phyloP scores from a whole-genome alignment of 2,888 invertebrate genomes.

The Odontomyia ornata region DNA sequence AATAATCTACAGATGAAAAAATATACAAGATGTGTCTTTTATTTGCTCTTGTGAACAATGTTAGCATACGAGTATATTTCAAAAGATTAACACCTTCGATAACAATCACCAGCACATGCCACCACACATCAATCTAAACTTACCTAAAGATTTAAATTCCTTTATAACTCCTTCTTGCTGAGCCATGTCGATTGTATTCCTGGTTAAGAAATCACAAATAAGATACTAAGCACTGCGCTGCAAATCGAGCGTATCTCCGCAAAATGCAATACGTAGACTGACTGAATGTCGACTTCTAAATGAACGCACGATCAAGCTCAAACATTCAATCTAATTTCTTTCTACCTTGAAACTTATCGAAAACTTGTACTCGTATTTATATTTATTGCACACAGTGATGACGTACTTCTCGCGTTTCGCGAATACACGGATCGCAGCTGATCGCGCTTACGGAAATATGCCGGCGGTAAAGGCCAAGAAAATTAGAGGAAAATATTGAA shows the following conservation, averaged over 20 bases:
- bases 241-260: not conserved
- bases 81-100: not conserved
- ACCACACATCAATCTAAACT: not conserved
- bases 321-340: not conserved
- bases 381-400: constrained; percentile 20
- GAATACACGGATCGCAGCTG: not conserved
- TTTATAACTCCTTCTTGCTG: not conserved
- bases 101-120: not conserved
- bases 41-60: no score
- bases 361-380: constrained; percentile 29
- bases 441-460: constrained; percentile 7
- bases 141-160: constrained; percentile 26
- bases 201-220: no score
- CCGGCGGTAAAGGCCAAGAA: not conserved
- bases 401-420: constrained; percentile 27
- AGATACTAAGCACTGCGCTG: no score
- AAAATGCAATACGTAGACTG: not conserved
- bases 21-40: no score
- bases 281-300: constrained; percentile 1
- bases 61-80: no score
- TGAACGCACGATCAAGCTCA: not conserved
- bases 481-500: no score
- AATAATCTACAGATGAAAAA: no score
- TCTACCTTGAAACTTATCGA: constrained; percentile 34
- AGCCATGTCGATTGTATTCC: not conserved